Evolutionary conservation across 2,888 invertebrate species (phyloP).

Genomic region (Caradrina clavipalpis): DNA sequence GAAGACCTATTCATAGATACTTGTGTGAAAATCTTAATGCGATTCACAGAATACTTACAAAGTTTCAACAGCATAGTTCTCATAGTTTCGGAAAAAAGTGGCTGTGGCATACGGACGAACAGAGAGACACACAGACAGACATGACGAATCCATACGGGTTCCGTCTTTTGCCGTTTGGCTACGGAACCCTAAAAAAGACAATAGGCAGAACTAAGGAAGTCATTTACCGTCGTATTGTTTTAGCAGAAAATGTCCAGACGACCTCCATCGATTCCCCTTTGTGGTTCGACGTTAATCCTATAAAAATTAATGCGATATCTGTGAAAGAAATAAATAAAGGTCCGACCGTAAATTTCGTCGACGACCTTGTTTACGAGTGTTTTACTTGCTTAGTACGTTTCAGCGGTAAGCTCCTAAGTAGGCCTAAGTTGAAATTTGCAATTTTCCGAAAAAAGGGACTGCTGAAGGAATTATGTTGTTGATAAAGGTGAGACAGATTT

Average conservation of each 20-base stretch:
- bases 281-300: slow-evolving; percentile 28
- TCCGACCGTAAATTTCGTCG: slow-evolving; percentile 71
- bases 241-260: slow-evolving; percentile 30
- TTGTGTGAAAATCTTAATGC: too few species aligned
- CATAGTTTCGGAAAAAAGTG: too few species aligned
- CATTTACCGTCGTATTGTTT: slow-evolving; percentile 41
- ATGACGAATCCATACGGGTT: too few species aligned
- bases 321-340: slow-evolving; percentile 70
- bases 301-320: slow-evolving; percentile 48
- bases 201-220: slow-evolving; percentile 8
- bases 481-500: neutral
- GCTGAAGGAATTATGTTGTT: neutral
- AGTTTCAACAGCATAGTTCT: too few species aligned
- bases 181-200: too few species aligned
- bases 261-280: slow-evolving; percentile 31
- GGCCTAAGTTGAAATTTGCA: slow-evolving; percentile 14
- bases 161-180: too few species aligned
- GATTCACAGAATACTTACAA: too few species aligned
- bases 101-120: too few species aligned
- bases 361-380: slow-evolving; percentile 67
- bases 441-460: neutral
- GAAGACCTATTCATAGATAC: too few species aligned
- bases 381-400: slow-evolving; percentile 32
- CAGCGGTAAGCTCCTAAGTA: slow-evolving; percentile 23
- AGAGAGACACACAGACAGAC: too few species aligned